These are phyloP conservation scores for Paedocypris sp. DNA, from an alignment of 2,113 vertebrate genomes.

Conservation along the genomic window DNA sequence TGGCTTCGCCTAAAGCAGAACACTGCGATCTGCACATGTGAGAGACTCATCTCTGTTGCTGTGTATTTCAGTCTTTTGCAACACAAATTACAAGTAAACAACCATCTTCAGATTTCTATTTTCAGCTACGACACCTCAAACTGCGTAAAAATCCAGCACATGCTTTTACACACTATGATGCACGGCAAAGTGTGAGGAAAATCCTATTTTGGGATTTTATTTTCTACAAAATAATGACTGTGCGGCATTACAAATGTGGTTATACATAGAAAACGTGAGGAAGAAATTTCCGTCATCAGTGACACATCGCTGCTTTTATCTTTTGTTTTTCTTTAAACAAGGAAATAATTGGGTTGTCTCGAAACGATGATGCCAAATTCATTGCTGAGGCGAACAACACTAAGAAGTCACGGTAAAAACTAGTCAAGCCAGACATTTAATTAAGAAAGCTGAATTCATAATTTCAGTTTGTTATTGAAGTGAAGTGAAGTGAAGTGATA, in stretches of 20 bases:
- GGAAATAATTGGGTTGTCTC: conserved; percentile 12
- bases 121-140: too few species aligned
- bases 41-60: neutral
- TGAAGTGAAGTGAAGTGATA: neutral
- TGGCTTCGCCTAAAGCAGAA: neutral
- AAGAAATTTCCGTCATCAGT: neutral
- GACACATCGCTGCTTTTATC: neutral
- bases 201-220: too few species aligned
- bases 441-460: conserved; percentile 25
- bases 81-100: neutral
- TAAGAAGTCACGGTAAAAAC: neutral
- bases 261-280: conserved; percentile 8
- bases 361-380: neutral
- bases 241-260: neutral
- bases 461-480: neutral
- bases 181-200: too few species aligned
- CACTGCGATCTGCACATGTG: neutral
- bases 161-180: too few species aligned
- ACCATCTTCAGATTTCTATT: too few species aligned
- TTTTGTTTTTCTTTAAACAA: too few species aligned
- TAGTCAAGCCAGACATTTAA: conserved; percentile 5
- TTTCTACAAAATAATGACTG: neutral
- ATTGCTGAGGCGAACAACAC: neutral
- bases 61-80: neutral
- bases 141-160: too few species aligned